A percentile compares a stretch with the other conserved stretches of the same genome.
These are phyloP conservation scores for Cryptomyrus ogoouensis DNA, from an alignment of 2,113 vertebrate genomes.

Conservation along the genomic window DNA sequence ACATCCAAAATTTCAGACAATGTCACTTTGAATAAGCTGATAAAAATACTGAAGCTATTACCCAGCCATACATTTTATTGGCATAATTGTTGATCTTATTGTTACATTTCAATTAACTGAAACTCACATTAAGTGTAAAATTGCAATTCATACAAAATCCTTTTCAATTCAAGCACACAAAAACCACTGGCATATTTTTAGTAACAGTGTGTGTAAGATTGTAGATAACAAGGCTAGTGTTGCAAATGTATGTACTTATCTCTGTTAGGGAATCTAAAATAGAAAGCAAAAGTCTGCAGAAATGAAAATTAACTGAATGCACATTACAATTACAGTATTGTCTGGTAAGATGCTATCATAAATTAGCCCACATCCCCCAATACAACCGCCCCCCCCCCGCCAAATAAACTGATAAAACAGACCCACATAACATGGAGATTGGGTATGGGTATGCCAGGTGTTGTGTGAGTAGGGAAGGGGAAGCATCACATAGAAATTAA, in stretches of 20 bases:
- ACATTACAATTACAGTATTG: neutral
- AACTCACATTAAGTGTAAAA: neutral
- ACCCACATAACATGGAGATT: neutral
- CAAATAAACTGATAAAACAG: neutral
- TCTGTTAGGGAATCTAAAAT: slow-evolving; percentile 1
- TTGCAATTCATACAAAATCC: neutral
- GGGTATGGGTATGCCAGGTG: neutral
- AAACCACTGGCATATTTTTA: neutral
- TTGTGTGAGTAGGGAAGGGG: neutral
- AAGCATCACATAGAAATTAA: neutral
- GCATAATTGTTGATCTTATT: neutral
- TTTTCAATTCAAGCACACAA: neutral
- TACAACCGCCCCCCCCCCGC: neutral
- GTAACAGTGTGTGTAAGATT: neutral
- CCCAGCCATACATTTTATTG: neutral
- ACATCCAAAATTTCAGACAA: neutral
- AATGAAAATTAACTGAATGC: neutral
- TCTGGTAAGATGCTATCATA: neutral
- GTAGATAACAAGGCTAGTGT: neutral
- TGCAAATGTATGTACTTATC: neutral
- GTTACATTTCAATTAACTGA: neutral
- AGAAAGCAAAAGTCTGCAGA: neutral
- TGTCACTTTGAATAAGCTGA: neutral
- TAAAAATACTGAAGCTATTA: neutral
- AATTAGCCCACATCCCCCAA: neutral